These are phyloP conservation scores for Zonitis immaculata DNA, from an alignment of 2,888 invertebrate species.

Conservation along the genomic window DNA sequence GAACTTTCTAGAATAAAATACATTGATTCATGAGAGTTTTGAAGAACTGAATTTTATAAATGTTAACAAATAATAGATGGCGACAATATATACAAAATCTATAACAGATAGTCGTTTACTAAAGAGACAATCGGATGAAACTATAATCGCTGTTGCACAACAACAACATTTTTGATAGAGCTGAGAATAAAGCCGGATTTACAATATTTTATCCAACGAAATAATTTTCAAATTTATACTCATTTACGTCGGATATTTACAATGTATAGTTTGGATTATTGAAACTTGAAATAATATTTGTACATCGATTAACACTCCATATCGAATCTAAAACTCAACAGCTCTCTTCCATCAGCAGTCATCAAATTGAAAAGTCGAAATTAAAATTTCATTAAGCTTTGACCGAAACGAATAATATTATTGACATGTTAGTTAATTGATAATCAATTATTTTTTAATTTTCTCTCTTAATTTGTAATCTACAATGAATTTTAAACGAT, in stretches of 20 bases:
- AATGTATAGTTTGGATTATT: not conserved
- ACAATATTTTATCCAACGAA: not conserved
- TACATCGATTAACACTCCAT: not conserved
- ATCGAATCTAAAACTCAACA: no score
- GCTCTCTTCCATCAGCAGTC: no score
- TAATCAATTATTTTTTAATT: not conserved
- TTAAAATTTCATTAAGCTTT: no score
- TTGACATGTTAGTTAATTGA: no score
- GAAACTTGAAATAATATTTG: not conserved
- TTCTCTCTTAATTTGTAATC: not conserved
- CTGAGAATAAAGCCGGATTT: not conserved
- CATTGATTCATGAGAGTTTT: constrained; percentile 44
- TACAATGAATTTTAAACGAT: not conserved
- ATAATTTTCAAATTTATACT: not conserved
- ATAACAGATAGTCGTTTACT: not conserved
- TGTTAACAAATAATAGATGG: constrained; percentile 27
- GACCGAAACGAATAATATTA: no score
- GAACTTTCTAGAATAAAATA: constrained; percentile 40
- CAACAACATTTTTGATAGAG: not conserved
- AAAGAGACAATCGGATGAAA: not conserved
- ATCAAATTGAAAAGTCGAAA: no score
- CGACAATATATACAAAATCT: not conserved
- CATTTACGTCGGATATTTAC: not conserved
- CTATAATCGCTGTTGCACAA: constrained; percentile 2
- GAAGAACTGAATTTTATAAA: constrained; percentile 32